Conservation (phyloP, 2,113 vertebrate species). For the Datnioides undecimradiatus region DNA sequence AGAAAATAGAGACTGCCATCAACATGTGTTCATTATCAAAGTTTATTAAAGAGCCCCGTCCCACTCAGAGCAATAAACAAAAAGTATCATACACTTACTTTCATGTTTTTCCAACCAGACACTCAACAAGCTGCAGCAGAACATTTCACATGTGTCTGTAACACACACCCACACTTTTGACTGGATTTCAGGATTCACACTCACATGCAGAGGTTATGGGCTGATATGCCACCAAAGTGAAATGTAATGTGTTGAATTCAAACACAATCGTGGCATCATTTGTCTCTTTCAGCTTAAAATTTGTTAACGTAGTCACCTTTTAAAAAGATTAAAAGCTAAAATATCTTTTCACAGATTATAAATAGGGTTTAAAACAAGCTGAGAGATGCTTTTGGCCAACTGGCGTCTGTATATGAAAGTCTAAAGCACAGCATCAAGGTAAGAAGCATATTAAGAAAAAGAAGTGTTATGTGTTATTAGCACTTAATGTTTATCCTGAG, state of each 20-base stretch:
- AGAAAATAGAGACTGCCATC: background rate
- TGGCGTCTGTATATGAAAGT: background rate
- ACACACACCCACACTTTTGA: conserved; percentile 56
- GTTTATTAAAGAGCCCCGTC: conserved; percentile 32
- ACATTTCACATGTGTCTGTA: conserved; percentile 47
- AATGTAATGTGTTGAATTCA: background rate
- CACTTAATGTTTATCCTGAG: background rate
- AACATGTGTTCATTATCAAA: conserved; percentile 3
- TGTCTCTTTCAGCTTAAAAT: background rate
- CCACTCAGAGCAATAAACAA: background rate
- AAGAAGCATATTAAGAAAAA: background rate
- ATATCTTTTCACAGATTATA: background rate
- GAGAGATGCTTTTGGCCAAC: background rate
- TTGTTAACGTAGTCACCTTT: background rate
- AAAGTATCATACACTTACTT: background rate
- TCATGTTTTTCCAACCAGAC: conserved; percentile 13
- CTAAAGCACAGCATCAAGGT: too few relatives aligned
- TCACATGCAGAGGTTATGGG: conserved; percentile 50
- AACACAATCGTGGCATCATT: background rate
- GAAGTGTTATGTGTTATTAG: background rate
- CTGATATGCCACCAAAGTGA: conserved; percentile 15
- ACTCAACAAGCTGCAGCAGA: conserved; percentile 10
- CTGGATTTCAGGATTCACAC: conserved; percentile 44
- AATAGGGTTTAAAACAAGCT: background rate
- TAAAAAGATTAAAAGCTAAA: background rate